A percentile compares a stretch with the other conserved stretches of the same genome.
Conservation (phyloP, 2,113 vertebrate species). For the Colaptes auratus region DNA sequence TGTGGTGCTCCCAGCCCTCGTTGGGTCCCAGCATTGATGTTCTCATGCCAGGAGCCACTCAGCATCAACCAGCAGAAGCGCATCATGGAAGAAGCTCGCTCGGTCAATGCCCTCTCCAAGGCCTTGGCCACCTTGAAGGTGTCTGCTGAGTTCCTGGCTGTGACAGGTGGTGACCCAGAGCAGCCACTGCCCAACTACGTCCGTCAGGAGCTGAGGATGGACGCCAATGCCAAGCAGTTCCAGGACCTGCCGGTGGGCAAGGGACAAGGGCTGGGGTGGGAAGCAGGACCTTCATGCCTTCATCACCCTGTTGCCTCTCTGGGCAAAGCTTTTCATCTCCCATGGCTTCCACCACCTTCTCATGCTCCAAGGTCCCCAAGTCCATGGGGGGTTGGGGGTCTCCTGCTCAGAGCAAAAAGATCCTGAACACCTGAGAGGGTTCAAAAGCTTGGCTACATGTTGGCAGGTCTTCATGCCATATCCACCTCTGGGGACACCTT, state of each 20-base stretch:
- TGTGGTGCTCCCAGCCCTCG: background rate
- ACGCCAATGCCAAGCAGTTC: background rate
- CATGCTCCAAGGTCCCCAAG: background rate
- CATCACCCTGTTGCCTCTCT: too few species aligned
- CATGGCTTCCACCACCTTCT: background rate
- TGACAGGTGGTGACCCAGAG: background rate
- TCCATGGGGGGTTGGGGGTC: background rate
- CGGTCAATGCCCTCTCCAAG: background rate
- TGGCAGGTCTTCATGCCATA: background rate
- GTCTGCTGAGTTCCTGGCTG: background rate
- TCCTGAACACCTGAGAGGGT: background rate
- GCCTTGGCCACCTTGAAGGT: background rate
- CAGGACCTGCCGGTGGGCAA: background rate
- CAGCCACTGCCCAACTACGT: background rate
- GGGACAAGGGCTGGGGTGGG: background rate
- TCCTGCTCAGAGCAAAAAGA: background rate
- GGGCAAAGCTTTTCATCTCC: background rate
- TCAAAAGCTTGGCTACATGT: background rate
- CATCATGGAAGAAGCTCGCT: background rate
- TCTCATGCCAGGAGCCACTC: background rate
- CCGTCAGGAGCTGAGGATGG: slow-evolving; percentile 34
- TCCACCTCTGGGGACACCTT: background rate
- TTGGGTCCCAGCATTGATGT: too few species aligned
- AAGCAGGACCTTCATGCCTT: background rate
- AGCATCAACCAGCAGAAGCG: background rate